Evolutionary conservation across 2,888 invertebrate species (phyloP), one percentile per base, ranked within the genome.

Genomic region (Theodoxus fluviatilis): DNA sequence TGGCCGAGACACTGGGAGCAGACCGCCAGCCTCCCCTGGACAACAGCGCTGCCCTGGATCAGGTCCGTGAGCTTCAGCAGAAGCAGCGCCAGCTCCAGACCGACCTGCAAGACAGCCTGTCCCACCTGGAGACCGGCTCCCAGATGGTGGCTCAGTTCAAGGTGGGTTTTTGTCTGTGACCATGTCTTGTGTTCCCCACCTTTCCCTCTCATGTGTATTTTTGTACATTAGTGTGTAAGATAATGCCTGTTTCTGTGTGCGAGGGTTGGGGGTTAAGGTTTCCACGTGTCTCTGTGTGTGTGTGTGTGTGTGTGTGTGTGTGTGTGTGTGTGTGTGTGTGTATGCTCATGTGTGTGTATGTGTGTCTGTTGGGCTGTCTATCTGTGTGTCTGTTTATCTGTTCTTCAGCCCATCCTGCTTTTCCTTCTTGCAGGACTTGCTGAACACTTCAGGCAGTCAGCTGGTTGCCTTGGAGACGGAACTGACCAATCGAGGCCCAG

Each of bases 401-500:
- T n/a, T n/a, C n/a, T n/a, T 64, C 3, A 15, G 38, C 6, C 25
- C 18, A 35, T 35, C 49, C 33, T 49, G 67, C 55, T 67, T 43
- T 66, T 59, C 73, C 61, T 69, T 68, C 67, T 76, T 79, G 7
- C 75, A 87, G 91, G 94, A 95, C 74, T 92, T 94, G 88, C 92
- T 95, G 18, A 95, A 95, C 87, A 90, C 88, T 52, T 89, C 96
- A 1, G 91, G 92, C 28, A 90, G 92, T 75, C 93, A 95, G 84
- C 88, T 97, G 2, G 90, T 92, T 0, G 92, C 91, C 69, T 87
- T 97, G 68, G 96, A 97, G 84, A 91, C 91, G 69, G 94, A 95
- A 77, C 88, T 97, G 47, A 94, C 95, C 81, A 89, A 90, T 43
- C 93, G 96, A 91, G 92, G 93, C 82, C 93, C 96, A 0, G 92